Evolutionary conservation across 1,140 invertebrate genomes (phyloP), one percentile per base, ranked within the genome.

Genomic region (Ips typographus): DNA sequence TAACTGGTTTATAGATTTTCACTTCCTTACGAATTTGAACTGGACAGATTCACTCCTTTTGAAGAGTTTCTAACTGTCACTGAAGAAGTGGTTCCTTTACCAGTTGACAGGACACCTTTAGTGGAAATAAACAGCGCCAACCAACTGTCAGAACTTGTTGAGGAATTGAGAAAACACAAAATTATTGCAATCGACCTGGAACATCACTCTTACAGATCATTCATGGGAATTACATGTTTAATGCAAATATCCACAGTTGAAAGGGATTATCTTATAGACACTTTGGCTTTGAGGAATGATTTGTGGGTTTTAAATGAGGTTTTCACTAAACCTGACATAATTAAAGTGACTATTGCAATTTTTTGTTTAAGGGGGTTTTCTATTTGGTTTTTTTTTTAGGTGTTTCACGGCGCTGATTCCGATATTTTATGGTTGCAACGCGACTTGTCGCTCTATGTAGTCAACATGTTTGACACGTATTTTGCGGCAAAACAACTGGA

Each of bases 391-490:
- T 4, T 59, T 59, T 74, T 68, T 57, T 60, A 77, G 90, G 86
- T 99, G 2, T 92, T 99, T 74, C 98, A 99, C 80, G 97, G 97
- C 47, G 92, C 94, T 1, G 89, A 95, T 65, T 84, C 77, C 53
- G 98, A 99, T 80, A 86, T 99, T 42, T 81, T 89, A 37, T 99
- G 98, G 98, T 82, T 99, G 37, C 98, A 99, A 80, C 85, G 94
- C 55, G 98, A 99, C 84, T 89, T 99, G 64, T 93, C 94, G 0
- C 73, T 99, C 0, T 99, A 99, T 78, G 80, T 99, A 22, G 95
- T 99, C 0, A 98, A 98, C 76, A 90, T 99, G 89, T 98, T 99
- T 81, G 98, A 99, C 79, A 99, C 97, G 0, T 87, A 94, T 79
- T 88, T 93, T 76, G 96, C 96, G 0, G 89, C 94, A 0, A 88